phyloP scores from a whole-genome alignment of 2,113 vertebrate genomes.

The Hyperopisus bebe region DNA sequence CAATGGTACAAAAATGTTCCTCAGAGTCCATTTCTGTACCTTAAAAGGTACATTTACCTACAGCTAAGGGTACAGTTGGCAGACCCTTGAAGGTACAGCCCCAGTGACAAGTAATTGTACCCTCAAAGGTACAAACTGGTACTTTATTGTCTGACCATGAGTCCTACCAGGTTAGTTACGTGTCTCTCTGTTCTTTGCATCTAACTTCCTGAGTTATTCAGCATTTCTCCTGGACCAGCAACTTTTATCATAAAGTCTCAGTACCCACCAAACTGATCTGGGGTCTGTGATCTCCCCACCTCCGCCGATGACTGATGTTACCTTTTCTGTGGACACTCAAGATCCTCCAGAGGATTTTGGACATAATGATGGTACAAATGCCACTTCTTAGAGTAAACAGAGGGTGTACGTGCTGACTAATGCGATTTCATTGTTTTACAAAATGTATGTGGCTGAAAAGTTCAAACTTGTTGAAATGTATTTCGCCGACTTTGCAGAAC shows the following conservation, averaged over 20 bases:
- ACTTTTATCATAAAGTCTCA: background rate
- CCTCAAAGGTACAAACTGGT: background rate
- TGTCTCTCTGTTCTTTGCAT: background rate
- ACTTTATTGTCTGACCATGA: background rate
- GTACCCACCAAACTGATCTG: background rate
- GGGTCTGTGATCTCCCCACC: background rate
- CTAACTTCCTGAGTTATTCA: background rate
- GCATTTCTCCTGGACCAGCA: background rate
- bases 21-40: background rate
- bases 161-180: background rate
- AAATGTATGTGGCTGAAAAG: background rate
- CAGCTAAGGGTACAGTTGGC: background rate
- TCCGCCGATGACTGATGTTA: background rate
- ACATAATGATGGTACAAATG: background rate
- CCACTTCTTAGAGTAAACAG: background rate
- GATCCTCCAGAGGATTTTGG: background rate
- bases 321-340: background rate
- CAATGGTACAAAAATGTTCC: background rate
- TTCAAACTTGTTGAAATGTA: background rate
- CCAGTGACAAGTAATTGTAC: background rate
- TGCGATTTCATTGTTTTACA: background rate
- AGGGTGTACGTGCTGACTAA: background rate
- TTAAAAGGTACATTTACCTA: background rate
- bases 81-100: background rate
- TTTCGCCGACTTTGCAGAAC: background rate